Evolutionary conservation across 1,140 invertebrate species (phyloP).

Genomic region (Panagrolaimus sp.): DNA sequence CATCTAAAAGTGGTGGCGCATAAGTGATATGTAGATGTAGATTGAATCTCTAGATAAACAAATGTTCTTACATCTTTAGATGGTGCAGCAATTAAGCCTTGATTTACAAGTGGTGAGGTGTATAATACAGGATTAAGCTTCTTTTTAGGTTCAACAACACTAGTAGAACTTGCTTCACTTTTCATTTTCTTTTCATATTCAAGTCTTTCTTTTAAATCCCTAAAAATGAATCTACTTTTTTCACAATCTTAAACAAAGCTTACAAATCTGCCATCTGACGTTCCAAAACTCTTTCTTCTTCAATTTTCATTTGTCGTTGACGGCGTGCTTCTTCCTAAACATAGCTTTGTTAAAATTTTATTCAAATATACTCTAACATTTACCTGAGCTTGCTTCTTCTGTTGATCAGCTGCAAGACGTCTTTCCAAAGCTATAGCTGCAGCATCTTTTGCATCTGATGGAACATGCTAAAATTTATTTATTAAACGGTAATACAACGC

Average conservation of each 20-base stretch:
- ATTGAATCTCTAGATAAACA: too few relatives aligned
- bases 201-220: neutral
- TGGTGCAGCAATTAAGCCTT: neutral
- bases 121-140: constrained; percentile 2
- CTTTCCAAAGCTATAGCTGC: neutral
- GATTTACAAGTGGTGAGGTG: neutral
- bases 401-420: too few relatives aligned
- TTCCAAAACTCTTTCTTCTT: neutral
- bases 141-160: neutral
- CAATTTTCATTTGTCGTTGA: neutral
- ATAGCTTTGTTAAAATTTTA: neutral
- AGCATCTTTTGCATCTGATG: neutral
- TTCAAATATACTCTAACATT: too few relatives aligned
- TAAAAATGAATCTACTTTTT: too few relatives aligned
- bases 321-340: neutral
- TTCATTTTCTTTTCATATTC: neutral
- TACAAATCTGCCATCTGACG: neutral
- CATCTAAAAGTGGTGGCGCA: neutral
- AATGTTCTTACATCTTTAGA: neutral
- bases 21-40: neutral
- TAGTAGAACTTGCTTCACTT: neutral
- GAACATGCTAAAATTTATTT: too few relatives aligned
- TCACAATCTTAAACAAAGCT: too few relatives aligned
- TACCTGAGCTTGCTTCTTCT: too few relatives aligned
- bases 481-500: too few relatives aligned